These are phyloP conservation scores for Thelaira solivaga DNA, from an alignment of 2,888 invertebrate species.

Conservation along the genomic window DNA sequence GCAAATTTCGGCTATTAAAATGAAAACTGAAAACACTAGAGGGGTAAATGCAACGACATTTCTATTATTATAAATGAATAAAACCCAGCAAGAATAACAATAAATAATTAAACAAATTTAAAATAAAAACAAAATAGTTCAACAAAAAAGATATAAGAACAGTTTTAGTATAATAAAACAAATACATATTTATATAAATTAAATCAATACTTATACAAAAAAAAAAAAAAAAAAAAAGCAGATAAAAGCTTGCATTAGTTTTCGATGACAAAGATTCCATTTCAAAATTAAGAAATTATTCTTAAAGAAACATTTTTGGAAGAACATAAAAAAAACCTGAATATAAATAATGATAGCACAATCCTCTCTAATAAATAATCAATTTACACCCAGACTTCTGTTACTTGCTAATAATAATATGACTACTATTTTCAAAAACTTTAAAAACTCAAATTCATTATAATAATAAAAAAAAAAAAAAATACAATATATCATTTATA, in stretches of 20 bases:
- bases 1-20: constrained; percentile 29
- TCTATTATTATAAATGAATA: constrained; percentile 55
- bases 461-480: no score
- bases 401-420: constrained; percentile 20
- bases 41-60: constrained; percentile 63
- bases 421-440: not conserved
- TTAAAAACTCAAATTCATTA: constrained; percentile 22
- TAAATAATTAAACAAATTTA: constrained; percentile 61
- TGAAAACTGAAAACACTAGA: constrained; percentile 14
- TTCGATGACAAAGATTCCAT: constrained; percentile 25
- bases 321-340: constrained; percentile 33
- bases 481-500: constrained; percentile 40
- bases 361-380: constrained; percentile 46
- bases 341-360: constrained; percentile 55
- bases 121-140: constrained; percentile 56
- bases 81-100: constrained; percentile 48
- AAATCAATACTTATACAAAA: constrained; percentile 1
- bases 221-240: no score
- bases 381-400: constrained; percentile 15
- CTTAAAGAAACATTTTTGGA: not conserved
- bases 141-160: constrained; percentile 41
- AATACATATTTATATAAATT: constrained; percentile 34
- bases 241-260: constrained; percentile 54
- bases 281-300: constrained; percentile 23
- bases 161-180: constrained; percentile 35